Base-by-base conservation (phyloP, 2,113 vertebrate genomes). In the Monarcha castaneiventris region DNA sequence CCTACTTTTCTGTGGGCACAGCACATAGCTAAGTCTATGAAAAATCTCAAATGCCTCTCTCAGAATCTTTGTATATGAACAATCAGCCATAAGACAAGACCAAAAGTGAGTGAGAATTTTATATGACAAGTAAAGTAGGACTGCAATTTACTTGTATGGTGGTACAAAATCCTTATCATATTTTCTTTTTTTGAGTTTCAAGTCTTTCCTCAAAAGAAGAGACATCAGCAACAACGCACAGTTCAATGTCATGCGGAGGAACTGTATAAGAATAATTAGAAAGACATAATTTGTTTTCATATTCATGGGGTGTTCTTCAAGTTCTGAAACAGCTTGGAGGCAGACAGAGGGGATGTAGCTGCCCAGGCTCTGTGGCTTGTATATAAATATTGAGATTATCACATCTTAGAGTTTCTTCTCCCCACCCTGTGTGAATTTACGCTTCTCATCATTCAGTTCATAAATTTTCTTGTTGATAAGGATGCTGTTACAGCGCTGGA, bases 331-430 rank as follows among this genome's bases (percentile, higher is more conserved):
- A 54, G 3, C 58, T 59, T 20, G 1, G 54, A 75, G 43, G 11
- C 46, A 27, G 58, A 76, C 39, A 72, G 62, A 78, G 22, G 32
- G 56, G 10, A 22, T 67, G 30, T 48, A 83, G 11, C 33, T 72
- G 33, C 17, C 30, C 35, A 66, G 27, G 10, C 12, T 63, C 89
- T 29, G 55, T 48, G 67, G 6, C 2, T 39, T 75, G 15, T 79
- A 26, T 75, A 51, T 79, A 91, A 95, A 88, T 79, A 89, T 22
- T 83, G 26, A 86, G 39, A 89, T 86, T 76, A 85, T 33, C 33
- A 37, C 0, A 0, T 72, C 23, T 91, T 48, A 64, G 26, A 64
- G 12, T 56, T 82, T 93, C 33, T 93, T 82, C 56, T 92, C 61
- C 35, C 46, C 33, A 74, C n/a, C 25, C 18, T 51, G 35, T 68